Evolutionary conservation across 2,113 vertebrate genomes (phyloP).

Genomic region (Gila orcuttii): DNA sequence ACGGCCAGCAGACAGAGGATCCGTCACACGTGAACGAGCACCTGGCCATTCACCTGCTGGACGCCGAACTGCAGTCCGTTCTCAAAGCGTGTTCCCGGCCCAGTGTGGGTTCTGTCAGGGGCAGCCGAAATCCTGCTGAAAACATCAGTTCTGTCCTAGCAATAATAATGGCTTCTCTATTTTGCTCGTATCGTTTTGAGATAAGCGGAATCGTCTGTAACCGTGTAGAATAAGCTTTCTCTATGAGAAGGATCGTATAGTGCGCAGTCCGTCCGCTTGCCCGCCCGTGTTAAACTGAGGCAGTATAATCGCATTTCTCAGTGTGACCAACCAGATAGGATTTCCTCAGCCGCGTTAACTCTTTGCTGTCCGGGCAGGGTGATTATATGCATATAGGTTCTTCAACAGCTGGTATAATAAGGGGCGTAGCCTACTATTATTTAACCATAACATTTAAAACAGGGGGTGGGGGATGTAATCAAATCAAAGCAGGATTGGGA

Average conservation of each 20-base stretch:
- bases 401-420: not conserved
- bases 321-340: conserved; percentile 52
- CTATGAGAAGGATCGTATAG: not conserved
- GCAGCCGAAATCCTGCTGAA: conserved; percentile 28
- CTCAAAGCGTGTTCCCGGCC: conserved; percentile 34
- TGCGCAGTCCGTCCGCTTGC: not conserved
- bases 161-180: not conserved
- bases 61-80: not conserved
- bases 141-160: not conserved
- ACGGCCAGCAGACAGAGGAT: not conserved
- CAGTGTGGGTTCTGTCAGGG: not conserved
- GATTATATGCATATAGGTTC: not conserved
- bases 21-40: conserved; percentile 12
- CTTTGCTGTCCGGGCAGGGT: conserved; percentile 45
- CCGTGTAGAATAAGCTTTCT: not conserved
- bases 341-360: conserved; percentile 63
- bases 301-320: conserved; percentile 46
- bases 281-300: conserved; percentile 22
- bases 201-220: not conserved
- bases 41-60: conserved; percentile 21
- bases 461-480: not conserved
- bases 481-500: not conserved
- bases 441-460: not conserved
- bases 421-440: not conserved
- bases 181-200: not conserved